Percentiles rank a stretch among this genome's conserved stretches.
These are phyloP conservation scores for Pyrocephalus nanus DNA, from an alignment of 2,797 vertebrate species.

Conservation along the genomic window DNA sequence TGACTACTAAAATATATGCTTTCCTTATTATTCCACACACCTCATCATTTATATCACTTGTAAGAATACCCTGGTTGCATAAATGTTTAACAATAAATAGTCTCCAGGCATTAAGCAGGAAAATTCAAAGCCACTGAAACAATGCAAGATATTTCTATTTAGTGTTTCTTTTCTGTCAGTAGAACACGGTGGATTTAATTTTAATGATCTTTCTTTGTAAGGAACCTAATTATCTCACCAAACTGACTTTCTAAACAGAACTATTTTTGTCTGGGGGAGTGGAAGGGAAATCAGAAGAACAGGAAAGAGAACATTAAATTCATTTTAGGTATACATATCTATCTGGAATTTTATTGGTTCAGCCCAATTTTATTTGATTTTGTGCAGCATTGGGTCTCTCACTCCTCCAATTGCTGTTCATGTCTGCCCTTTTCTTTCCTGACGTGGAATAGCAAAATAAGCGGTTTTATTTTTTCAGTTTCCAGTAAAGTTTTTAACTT, in stretches of 20 bases:
- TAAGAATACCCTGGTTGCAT: not conserved
- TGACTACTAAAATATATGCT: not conserved
- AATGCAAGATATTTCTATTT: not conserved
- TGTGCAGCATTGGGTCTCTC: accelerated
- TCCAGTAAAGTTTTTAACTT: not conserved
- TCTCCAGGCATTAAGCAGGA: not conserved
- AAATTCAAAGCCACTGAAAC: not conserved
- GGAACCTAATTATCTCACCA: not conserved
- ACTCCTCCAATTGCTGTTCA: not conserved
- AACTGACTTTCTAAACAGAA: not conserved
- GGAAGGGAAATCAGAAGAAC: not conserved
- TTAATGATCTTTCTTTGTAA: not conserved
- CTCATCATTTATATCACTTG: not conserved
- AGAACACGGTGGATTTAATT: not conserved
- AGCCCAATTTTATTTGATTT: not conserved
- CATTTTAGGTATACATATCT: not conserved
- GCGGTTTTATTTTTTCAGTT: not conserved
- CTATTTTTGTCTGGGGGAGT: not conserved
- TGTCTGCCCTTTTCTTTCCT: not conserved
- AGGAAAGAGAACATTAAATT: not conserved
- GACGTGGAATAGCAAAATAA: not conserved
- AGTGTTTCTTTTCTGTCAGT: not conserved
- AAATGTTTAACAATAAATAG: not conserved
- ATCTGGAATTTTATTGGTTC: not conserved
- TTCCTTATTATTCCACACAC: not conserved